phyloP scores from a whole-genome alignment of 2,113 vertebrate genomes.

The Gorsachius goisagi region DNA sequence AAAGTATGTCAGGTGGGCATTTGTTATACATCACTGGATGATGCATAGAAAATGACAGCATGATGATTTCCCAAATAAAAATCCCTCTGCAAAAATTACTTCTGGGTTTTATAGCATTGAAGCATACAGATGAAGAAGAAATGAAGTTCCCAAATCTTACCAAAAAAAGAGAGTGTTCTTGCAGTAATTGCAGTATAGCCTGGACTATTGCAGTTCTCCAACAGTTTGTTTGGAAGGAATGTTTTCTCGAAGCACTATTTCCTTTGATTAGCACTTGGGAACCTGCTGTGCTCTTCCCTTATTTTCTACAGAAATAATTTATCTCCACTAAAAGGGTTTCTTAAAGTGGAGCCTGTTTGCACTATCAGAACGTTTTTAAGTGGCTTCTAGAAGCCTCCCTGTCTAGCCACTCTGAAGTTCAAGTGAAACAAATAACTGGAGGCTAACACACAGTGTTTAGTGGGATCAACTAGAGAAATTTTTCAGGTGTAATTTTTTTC shows the following conservation, averaged over 20 bases:
- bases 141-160: background rate
- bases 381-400: background rate
- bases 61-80: background rate
- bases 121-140: background rate
- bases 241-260: background rate
- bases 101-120: background rate
- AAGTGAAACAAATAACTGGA: background rate
- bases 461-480: background rate
- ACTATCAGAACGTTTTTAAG: accelerated
- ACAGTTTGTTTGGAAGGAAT: background rate
- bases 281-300: background rate
- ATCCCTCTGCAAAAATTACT: background rate
- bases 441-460: background rate
- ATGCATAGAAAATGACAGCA: background rate
- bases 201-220: background rate
- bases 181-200: background rate
- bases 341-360: background rate
- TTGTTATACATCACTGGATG: background rate
- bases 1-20: background rate
- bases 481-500: background rate
- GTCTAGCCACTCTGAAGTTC: background rate
- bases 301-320: background rate
- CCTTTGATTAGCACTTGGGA: background rate
- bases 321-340: background rate
- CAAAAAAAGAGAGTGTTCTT: background rate